These are phyloP conservation scores for Alcis repandata DNA, from an alignment of 2,888 invertebrate genomes.

Conservation along the genomic window DNA sequence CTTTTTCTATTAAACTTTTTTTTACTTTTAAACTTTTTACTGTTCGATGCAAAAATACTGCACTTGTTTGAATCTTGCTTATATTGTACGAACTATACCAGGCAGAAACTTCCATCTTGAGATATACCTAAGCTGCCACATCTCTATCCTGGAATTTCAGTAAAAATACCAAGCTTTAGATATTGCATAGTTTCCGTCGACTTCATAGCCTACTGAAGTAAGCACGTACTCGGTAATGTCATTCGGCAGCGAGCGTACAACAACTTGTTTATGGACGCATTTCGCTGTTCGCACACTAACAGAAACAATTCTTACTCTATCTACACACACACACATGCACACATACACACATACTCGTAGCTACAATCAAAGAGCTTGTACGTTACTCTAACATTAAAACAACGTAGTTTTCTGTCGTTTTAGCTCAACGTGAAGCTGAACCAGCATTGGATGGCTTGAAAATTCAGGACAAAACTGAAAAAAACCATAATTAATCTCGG, in stretches of 20 bases:
- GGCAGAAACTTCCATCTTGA: too few species aligned
- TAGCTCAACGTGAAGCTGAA: neutral
- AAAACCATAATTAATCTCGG: too few species aligned
- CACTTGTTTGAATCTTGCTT: too few species aligned
- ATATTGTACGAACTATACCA: too few species aligned
- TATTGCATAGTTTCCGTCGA: conserved; percentile 14
- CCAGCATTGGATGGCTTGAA: too few species aligned
- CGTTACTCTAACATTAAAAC: neutral
- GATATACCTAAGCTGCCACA: too few species aligned
- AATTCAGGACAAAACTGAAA: too few species aligned
- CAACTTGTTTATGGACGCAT: conserved; percentile 77
- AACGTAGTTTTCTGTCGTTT: neutral
- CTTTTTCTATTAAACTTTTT: too few species aligned
- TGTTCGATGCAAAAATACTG: too few species aligned
- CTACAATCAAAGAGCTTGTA: neutral
- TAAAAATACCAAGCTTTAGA: too few species aligned
- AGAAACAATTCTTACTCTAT: conserved; percentile 50
- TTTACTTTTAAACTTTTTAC: too few species aligned
- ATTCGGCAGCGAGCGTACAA: conserved; percentile 72
- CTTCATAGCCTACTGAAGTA: conserved; percentile 38
- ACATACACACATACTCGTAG: neutral
- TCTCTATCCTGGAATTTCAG: too few species aligned
- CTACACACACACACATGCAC: neutral
- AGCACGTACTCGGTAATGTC: conserved; percentile 81
- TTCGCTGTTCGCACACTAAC: conserved; percentile 60